Conservation (phyloP, 2,113 vertebrate genomes). For the Mastomys coucha region DNA sequence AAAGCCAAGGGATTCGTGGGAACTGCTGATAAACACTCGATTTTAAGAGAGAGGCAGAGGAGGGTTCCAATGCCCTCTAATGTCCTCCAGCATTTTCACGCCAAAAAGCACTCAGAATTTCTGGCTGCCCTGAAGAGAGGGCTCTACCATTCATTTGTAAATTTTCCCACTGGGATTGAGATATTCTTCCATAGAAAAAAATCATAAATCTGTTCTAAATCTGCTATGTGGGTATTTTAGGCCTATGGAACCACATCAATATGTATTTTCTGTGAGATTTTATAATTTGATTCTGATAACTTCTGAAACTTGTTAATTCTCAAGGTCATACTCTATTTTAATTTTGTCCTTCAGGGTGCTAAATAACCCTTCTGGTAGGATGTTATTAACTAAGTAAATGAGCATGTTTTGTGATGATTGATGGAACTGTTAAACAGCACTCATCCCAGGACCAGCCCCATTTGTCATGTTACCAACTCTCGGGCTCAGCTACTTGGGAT, state of each 20-base stretch:
- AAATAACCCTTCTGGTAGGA: conserved; percentile 71
- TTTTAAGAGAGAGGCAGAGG: neutral
- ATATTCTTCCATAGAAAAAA: conserved; percentile 31
- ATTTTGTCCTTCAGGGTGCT: conserved; percentile 77
- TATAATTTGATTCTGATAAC: conserved; percentile 74
- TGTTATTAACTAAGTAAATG: conserved; percentile 82
- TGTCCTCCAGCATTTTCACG: too few species aligned
- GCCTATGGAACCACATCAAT: conserved; percentile 33
- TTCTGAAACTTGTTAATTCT: conserved; percentile 78
- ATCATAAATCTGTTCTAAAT: conserved; percentile 58
- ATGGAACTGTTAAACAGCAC: conserved; percentile 80
- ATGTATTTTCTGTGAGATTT: conserved; percentile 68
- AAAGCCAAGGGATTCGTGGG: neutral
- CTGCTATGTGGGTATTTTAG: conserved; percentile 29
- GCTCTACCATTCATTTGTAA: conserved; percentile 12
- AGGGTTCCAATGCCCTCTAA: neutral
- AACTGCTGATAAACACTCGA: neutral
- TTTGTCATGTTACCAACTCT: conserved; percentile 75
- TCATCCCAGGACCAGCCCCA: conserved; percentile 75
- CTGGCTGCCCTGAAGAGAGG: neutral
- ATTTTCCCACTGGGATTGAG: neutral
- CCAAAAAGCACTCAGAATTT: neutral
- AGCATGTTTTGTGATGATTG: conserved; percentile 81
- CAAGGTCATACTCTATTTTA: conserved; percentile 78
- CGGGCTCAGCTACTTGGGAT: conserved; percentile 69